Base-by-base conservation (phyloP, 2,113 vertebrate species). In the Pteruthius melanotis region DNA sequence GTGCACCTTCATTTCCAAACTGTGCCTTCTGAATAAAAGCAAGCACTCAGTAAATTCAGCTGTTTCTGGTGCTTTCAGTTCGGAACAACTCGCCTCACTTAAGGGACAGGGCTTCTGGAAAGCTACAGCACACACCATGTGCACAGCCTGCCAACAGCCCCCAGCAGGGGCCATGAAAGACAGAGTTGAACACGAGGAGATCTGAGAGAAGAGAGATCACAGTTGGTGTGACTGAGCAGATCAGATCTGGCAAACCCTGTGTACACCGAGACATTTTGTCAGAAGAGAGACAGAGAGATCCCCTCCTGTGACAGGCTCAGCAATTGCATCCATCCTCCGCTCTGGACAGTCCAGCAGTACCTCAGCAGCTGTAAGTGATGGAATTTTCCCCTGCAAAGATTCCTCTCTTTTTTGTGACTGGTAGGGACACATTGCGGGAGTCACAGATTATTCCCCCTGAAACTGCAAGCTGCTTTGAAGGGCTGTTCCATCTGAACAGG, bases 331-430 rank as follows among this genome's bases (percentile, higher is more conserved):
- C 0, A 0, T 27, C 57, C 59, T 69, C n/a, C 0, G 0, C 40
- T 74, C 21, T 31, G 65, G 39, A 70, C 13, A 24, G 75, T 24
- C 47, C 64, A 59, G 18, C 1, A 1, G 54, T 30, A 59, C 47
- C 56, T 56, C 0, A 0, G 74, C 65, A 85, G 49, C 10, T 3
- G 1, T n/a, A 7, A 2, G 57, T 1, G 0, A 61, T 5, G 11
- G 45, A 31, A 53, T 53, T 52, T 83, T 40, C 50, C 71, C 33
- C 71, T 17, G 47, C 37, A 65, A 61, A 93, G n/a, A 61, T 14
- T 49, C 76, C 28, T 68, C 50, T 83, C 26, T 53, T 80, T 69
- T 60, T 81, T 61, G 31, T 2, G 0, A n/a, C n/a, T 57, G 11
- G 15, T 21, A 79, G n/a, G 16, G 53, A 72, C 33, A 59, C 2